Percentiles rank a stretch among this genome's conserved stretches.
Conservation (phyloP, 2,888 invertebrate genomes). For the Drosophila conformis region DNA sequence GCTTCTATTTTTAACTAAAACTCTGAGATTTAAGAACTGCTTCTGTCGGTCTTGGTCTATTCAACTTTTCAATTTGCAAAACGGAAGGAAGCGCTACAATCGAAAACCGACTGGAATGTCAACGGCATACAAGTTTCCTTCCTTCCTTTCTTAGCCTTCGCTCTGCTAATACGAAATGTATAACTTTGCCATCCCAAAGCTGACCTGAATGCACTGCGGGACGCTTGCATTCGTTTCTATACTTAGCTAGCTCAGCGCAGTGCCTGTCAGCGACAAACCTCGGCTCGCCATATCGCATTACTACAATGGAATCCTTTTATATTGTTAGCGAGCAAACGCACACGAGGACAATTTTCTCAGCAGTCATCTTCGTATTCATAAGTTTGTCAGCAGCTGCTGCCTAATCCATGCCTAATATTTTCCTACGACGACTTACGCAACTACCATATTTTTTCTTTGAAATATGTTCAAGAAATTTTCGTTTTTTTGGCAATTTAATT, state of each 20-base stretch:
- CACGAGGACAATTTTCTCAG: slow-evolving; percentile 44
- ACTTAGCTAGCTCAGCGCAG: slow-evolving; percentile 22
- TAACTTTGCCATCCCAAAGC: slow-evolving; percentile 32
- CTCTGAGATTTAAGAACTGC: slow-evolving; percentile 24
- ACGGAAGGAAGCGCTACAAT: slow-evolving; percentile 64
- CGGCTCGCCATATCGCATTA: slow-evolving; percentile 39
- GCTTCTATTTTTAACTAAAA: slow-evolving; percentile 36
- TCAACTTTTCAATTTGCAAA: slow-evolving; percentile 66
- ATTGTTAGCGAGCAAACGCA: slow-evolving; percentile 37
- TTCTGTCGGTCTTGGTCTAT: slow-evolving; percentile 22
- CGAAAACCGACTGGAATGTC: slow-evolving; percentile 46
- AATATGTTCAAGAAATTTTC: slow-evolving; percentile 3
- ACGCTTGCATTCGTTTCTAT: slow-evolving; percentile 23
- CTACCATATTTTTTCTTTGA: slow-evolving; percentile 3
- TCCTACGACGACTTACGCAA: slow-evolving; percentile 15
- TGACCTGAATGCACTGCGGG: slow-evolving; percentile 57
- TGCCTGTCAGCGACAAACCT: slow-evolving; percentile 48
- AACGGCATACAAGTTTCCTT: slow-evolving; percentile 44
- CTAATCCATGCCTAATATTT: slow-evolving; percentile 19
- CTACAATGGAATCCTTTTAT: slow-evolving; percentile 37
- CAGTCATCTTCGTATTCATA: slow-evolving; percentile 18
- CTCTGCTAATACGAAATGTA: slow-evolving; percentile 28
- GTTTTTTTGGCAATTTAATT: slow-evolving; percentile 1
- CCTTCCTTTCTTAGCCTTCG: neutral
- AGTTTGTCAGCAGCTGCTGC: slow-evolving; percentile 42